These are phyloP conservation scores for Champsocephalus esox DNA, from an alignment of 2,797 vertebrate species.

Conservation along the genomic window DNA sequence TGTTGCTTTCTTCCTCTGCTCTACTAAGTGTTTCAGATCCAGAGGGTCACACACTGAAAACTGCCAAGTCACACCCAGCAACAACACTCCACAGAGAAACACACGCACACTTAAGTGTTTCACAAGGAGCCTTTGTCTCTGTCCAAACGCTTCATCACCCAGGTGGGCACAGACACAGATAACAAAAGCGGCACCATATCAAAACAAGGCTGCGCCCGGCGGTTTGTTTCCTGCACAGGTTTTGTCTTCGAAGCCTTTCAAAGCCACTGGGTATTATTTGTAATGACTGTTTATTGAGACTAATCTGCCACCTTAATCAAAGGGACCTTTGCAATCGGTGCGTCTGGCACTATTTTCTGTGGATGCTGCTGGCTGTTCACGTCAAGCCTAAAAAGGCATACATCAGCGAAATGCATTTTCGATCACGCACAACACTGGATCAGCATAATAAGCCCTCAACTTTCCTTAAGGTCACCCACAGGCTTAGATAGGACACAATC, in stretches of 20 bases:
- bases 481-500: constrained; percentile 27
- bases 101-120: constrained; percentile 29
- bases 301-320: constrained; percentile 77
- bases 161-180: constrained; percentile 46
- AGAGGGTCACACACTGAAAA: constrained; percentile 33
- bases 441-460: constrained; percentile 35
- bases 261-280: constrained; percentile 75
- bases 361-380: constrained; percentile 77
- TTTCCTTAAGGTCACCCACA: constrained; percentile 56
- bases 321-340: constrained; percentile 77
- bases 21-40: constrained; percentile 3
- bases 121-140: constrained; percentile 40
- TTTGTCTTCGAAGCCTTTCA: constrained; percentile 54
- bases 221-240: constrained; percentile 29
- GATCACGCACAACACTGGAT: constrained; percentile 46
- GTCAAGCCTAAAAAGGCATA: constrained; percentile 50
- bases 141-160: constrained; percentile 45
- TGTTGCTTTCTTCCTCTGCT: neutral
- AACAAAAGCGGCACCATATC: constrained; percentile 38
- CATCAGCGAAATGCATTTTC: constrained; percentile 68
- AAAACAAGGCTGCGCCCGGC: constrained; percentile 45
- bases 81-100: neutral
- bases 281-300: constrained; percentile 78
- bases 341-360: constrained; percentile 63
- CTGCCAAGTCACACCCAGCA: constrained; percentile 35